These are phyloP conservation scores for Eulithis testata DNA, from an alignment of 2,888 invertebrate species.

Conservation along the genomic window DNA sequence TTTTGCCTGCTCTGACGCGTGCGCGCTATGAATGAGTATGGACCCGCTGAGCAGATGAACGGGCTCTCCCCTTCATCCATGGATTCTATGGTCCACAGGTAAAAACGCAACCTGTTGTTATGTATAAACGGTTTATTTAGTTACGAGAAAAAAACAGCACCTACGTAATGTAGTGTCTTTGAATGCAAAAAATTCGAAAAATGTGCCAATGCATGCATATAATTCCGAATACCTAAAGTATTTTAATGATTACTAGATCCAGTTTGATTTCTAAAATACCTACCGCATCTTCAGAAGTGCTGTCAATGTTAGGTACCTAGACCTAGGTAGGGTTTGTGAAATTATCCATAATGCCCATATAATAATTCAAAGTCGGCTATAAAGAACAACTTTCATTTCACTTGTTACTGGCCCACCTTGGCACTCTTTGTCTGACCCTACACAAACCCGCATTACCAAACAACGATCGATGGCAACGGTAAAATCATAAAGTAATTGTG, in stretches of 20 bases:
- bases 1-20: constrained; percentile 46
- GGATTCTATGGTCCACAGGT: constrained; percentile 12
- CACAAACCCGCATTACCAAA: constrained; percentile 20
- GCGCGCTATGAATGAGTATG: constrained; percentile 41
- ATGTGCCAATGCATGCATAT: too few relatives aligned
- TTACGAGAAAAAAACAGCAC: neutral
- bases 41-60: constrained; percentile 18
- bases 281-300: too few relatives aligned
- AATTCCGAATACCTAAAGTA: too few relatives aligned
- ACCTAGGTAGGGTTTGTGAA: neutral
- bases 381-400: constrained; percentile 14
- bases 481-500: constrained; percentile 25
- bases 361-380: constrained; percentile 1
- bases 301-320: too few relatives aligned
- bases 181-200: too few relatives aligned
- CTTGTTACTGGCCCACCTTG: constrained; percentile 18
- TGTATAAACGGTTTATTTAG: constrained; percentile 26
- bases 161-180: too few relatives aligned
- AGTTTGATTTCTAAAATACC: too few relatives aligned
- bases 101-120: constrained; percentile 44
- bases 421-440: constrained; percentile 18
- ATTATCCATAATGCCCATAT: neutral
- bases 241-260: too few relatives aligned
- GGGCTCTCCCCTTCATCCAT: constrained; percentile 21
- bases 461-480: constrained; percentile 21